A percentile compares a stretch with the other conserved stretches of the same genome.
These are phyloP conservation scores for Phalacrocorax brasilianus DNA, from an alignment of 2,113 vertebrate genomes.

Conservation along the genomic window DNA sequence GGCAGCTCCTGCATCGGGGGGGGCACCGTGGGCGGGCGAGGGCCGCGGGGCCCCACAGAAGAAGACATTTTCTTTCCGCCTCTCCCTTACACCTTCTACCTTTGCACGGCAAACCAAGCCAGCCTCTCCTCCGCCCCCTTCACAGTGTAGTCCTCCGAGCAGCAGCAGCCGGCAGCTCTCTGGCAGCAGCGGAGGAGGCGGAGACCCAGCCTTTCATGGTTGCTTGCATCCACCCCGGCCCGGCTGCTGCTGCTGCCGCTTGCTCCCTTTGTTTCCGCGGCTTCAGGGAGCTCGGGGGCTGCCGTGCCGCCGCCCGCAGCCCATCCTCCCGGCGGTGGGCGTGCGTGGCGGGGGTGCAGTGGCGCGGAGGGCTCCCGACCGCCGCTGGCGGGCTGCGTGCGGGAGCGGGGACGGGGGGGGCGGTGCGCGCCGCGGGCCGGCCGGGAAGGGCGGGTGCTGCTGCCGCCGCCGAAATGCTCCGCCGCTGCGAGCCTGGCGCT, in stretches of 20 bases:
- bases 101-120: slow-evolving; percentile 56
- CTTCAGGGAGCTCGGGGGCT: slow-evolving; percentile 55
- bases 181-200: slow-evolving; percentile 71
- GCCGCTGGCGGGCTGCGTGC: slow-evolving; percentile 4
- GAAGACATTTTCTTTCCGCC: slow-evolving; percentile 83
- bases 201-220: slow-evolving; percentile 82
- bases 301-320: slow-evolving; percentile 72
- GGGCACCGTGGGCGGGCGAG: slow-evolving; percentile 91
- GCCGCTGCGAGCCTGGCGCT: too few species aligned
- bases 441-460: too few species aligned
- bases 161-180: slow-evolving; percentile 74
- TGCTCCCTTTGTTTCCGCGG: slow-evolving; percentile 65
- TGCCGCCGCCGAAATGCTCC: too few species aligned
- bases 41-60: slow-evolving; percentile 90
- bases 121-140: slow-evolving; percentile 77
- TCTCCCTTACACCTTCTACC: slow-evolving; percentile 74
- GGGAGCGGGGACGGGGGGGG: not conserved
- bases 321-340: slow-evolving; percentile 74
- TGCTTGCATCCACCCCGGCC: slow-evolving; percentile 75
- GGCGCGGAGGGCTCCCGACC: slow-evolving; percentile 30
- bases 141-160: slow-evolving; percentile 81
- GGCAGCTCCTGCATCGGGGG: slow-evolving; percentile 92
- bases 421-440: too few species aligned
- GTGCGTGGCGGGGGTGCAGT: slow-evolving; percentile 58
- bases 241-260: slow-evolving; percentile 57